Percentiles rank a stretch among this genome's conserved stretches.
Conservation (phyloP, 2,797 vertebrate genomes). For the Tangara arthus region DNA sequence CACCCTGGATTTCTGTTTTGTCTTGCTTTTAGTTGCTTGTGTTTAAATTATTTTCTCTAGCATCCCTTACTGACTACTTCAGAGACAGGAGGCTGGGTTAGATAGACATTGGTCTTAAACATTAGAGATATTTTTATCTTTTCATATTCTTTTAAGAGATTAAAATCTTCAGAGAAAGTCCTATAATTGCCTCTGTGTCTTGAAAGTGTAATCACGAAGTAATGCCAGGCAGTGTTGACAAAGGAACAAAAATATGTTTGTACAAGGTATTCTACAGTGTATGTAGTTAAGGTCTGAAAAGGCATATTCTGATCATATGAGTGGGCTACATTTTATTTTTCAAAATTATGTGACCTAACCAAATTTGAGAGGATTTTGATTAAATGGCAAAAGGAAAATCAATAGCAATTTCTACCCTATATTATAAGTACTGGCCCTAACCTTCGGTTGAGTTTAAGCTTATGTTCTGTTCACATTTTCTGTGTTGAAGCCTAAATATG, state of each 20-base stretch:
- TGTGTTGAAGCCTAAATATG: background rate
- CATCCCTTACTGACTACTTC: background rate
- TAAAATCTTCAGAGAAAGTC: slow-evolving; percentile 8
- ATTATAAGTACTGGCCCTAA: background rate
- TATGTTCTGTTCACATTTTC: background rate
- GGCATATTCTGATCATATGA: background rate
- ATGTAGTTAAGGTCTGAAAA: background rate
- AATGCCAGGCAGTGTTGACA: background rate
- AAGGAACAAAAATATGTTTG: background rate
- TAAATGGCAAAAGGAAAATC: background rate
- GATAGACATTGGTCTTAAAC: background rate
- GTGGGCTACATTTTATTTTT: background rate
- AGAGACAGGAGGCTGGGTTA: background rate
- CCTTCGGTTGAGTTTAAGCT: background rate
- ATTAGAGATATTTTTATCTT: background rate
- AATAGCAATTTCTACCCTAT: background rate
- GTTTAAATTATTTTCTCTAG: background rate
- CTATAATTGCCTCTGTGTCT: slow-evolving; percentile 11
- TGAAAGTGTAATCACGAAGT: background rate
- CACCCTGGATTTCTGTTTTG: background rate
- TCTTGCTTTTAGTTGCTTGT: background rate
- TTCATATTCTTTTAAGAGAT: background rate
- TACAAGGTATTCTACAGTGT: background rate
- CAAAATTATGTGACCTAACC: background rate
- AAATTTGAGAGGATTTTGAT: background rate